Evolutionary conservation across 64 coral and sea anemone species (phyloP).

Genomic region (Montipora foliosa): DNA sequence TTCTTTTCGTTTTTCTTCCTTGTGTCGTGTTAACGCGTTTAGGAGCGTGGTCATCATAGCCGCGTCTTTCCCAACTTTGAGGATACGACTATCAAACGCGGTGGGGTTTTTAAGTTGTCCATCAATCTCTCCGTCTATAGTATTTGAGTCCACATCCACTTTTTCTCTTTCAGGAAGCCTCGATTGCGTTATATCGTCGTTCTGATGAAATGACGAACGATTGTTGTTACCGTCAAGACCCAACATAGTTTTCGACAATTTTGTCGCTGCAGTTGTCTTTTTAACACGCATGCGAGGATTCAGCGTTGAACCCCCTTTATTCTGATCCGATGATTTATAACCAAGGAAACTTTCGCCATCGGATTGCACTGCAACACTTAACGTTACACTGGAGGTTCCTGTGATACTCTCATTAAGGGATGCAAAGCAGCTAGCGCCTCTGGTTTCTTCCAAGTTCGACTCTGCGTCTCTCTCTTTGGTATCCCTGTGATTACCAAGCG

Average conservation of each 20-base stretch:
- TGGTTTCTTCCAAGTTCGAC: not conserved
- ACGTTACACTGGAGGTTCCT: conserved; percentile 55
- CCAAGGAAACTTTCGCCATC: conserved; percentile 15
- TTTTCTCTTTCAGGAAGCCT: not conserved
- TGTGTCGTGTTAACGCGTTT: conserved; percentile 4
- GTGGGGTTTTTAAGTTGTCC: not conserved
- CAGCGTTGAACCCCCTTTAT: not conserved
- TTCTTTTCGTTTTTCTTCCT: not conserved
- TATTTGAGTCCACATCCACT: not conserved
- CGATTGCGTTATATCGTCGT: not conserved
- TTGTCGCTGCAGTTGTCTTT: not conserved
- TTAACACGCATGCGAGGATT: not conserved
- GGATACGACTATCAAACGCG: not conserved
- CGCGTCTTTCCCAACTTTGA: conserved; percentile 33
- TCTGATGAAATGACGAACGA: not conserved
- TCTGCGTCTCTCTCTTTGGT: not conserved
- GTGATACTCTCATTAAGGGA: conserved; percentile 13
- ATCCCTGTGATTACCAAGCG: not conserved
- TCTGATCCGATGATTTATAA: not conserved
- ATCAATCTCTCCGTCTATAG: not conserved
- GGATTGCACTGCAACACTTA: conserved; percentile 65
- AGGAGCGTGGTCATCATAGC: not conserved
- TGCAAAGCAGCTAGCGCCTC: conserved; percentile 58
- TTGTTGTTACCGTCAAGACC: not conserved
- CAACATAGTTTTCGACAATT: not conserved